These are phyloP conservation scores for Zygaena filipendulae DNA, from an alignment of 2,888 invertebrate species.

Conservation along the genomic window DNA sequence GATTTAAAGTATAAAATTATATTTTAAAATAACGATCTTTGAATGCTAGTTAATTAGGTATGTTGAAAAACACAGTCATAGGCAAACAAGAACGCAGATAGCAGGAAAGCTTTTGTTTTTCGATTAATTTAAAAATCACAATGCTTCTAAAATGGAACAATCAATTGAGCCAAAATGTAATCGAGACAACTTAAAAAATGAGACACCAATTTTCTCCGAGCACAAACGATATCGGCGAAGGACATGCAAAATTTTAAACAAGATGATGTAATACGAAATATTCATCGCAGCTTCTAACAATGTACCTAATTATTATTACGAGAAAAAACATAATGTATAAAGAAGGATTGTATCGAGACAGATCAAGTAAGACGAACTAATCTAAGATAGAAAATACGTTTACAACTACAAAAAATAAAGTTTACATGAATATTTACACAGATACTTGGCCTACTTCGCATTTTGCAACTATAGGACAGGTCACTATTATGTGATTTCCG, in stretches of 20 bases:
- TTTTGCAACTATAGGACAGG: constrained; percentile 69
- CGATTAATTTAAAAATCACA: constrained; percentile 24
- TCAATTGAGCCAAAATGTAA: constrained; percentile 61
- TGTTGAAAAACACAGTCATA: constrained; percentile 29
- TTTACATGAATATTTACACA: constrained; percentile 34
- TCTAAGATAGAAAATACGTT: constrained; percentile 37
- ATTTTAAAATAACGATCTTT: constrained; percentile 32
- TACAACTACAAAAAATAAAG: constrained; percentile 36
- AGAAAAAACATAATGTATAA: too few relatives aligned
- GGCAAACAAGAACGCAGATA: constrained; percentile 44
- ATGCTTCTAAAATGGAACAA: constrained; percentile 48
- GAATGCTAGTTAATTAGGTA: constrained; percentile 22
- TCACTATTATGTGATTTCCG: constrained; percentile 55
- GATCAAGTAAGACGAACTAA: constrained; percentile 32
- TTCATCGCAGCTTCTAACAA: too few relatives aligned
- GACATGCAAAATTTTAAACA: too few relatives aligned
- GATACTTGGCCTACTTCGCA: constrained; percentile 27
- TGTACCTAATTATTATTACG: too few relatives aligned
- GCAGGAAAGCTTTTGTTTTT: constrained; percentile 41
- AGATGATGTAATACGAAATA: too few relatives aligned
- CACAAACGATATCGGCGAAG: too few relatives aligned
- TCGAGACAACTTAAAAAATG: too few relatives aligned
- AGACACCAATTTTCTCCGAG: too few relatives aligned
- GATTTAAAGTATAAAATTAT: too few relatives aligned
- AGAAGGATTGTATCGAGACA: too few relatives aligned